Conservation (phyloP, 2,888 invertebrate species). For the Plagodis dolabraria region DNA sequence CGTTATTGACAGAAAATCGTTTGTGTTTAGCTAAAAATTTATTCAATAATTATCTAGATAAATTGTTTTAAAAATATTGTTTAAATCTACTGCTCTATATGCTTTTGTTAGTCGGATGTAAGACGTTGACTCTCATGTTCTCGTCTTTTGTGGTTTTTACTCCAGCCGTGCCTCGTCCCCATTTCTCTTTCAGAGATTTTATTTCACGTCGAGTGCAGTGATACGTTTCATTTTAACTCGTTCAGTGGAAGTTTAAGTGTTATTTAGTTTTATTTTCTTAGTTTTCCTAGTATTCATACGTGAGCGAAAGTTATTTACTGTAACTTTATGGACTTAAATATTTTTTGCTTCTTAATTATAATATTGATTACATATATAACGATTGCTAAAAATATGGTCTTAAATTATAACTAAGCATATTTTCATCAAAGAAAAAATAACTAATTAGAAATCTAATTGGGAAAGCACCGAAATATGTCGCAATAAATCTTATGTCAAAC, state of each 20-base stretch:
- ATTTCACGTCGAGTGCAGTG: constrained; percentile 41
- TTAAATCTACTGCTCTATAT: no score
- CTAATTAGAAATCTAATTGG: no score
- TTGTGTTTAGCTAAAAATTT: background rate
- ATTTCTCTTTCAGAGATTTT: constrained; percentile 34
- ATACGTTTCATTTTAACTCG: constrained; percentile 28
- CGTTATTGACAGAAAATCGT: background rate
- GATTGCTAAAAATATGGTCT: no score
- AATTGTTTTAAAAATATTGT: background rate
- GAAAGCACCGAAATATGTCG: no score
- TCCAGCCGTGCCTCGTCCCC: constrained; percentile 33
- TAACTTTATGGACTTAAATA: background rate
- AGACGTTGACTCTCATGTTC: constrained; percentile 25
- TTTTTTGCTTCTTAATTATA: background rate
- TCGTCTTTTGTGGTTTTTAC: constrained; percentile 37
- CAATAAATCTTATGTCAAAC: no score
- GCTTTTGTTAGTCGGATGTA: constrained; percentile 14
- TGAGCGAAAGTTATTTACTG: no score
- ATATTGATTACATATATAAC: no score
- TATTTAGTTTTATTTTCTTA: background rate
- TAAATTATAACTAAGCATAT: no score
- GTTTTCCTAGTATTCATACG: no score
- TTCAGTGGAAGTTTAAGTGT: constrained; percentile 16
- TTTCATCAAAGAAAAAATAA: no score
- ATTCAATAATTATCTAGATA: background rate